A percentile compares a stretch with the other conserved stretches of the same genome.
Evolutionary conservation across 2,113 vertebrate species (phyloP).

Genomic region (Mormoops blainvillei): DNA sequence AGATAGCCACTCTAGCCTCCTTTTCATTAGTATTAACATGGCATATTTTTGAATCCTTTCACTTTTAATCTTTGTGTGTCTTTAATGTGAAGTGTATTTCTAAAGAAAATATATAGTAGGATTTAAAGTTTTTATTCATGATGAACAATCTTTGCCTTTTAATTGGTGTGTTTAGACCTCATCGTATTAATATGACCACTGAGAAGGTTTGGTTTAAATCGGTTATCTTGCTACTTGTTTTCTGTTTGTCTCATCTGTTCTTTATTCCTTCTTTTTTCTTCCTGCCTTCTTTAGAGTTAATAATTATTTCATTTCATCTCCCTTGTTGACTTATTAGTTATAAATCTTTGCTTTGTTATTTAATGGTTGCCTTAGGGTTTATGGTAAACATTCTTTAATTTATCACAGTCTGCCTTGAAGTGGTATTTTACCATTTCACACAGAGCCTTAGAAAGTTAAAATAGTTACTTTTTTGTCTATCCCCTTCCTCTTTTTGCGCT

Average conservation of each 20-base stretch:
- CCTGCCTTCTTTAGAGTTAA: not conserved
- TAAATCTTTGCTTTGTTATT: too few relatives aligned
- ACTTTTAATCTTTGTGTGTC: not conserved
- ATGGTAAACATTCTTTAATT: not conserved
- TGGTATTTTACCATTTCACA: not conserved
- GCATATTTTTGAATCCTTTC: not conserved
- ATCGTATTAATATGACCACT: not conserved
- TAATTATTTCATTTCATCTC: not conserved
- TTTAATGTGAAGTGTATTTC: not conserved
- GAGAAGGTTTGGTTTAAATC: not conserved
- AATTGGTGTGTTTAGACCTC: not conserved
- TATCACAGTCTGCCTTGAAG: not conserved
- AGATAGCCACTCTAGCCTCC: not conserved
- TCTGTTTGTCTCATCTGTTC: not conserved
- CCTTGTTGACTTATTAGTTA: too few relatives aligned
- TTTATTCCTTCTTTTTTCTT: not conserved
- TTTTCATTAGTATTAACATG: not conserved
- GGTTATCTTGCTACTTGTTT: not conserved
- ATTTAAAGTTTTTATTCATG: not conserved
- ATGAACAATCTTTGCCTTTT: not conserved
- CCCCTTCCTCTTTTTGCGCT: not conserved
- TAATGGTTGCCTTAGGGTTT: too few relatives aligned
- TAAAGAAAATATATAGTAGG: not conserved
- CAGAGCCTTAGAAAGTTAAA: not conserved
- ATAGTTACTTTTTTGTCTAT: not conserved